Conservation (phyloP, 2,113 vertebrate genomes). For the Numida meleagris region DNA sequence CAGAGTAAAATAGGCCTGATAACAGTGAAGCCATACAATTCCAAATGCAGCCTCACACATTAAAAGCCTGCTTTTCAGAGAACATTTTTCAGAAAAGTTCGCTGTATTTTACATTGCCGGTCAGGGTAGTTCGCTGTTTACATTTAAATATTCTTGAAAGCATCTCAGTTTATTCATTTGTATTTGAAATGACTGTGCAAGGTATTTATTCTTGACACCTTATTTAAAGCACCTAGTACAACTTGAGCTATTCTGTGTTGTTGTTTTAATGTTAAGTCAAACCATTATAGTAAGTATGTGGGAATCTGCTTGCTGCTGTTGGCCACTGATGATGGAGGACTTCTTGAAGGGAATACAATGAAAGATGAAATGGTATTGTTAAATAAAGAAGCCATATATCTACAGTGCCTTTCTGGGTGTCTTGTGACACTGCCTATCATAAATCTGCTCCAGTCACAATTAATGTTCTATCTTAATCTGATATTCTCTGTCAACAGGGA, state of each 20-base stretch:
- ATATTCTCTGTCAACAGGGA: neutral
- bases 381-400: neutral
- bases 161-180: conserved; percentile 15
- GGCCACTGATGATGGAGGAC: neutral
- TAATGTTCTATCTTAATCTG: neutral
- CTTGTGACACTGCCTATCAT: neutral
- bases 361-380: neutral
- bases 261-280: conserved; percentile 5
- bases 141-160: conserved; percentile 42
- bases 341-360: neutral
- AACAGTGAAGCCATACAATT: neutral
- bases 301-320: neutral
- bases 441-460: neutral
- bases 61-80: neutral
- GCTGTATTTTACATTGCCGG: conserved; percentile 2
- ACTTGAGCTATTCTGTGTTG: neutral
- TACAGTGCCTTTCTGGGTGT: neutral
- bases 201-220: neutral
- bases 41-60: neutral
- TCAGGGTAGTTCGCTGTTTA: neutral
- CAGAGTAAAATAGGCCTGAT: neutral
- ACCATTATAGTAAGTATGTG: conserved; percentile 6
- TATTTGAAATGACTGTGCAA: neutral
- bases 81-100: neutral
- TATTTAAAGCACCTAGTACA: conserved; percentile 47